Percentiles rank a stretch among this genome's conserved stretches.
Evolutionary conservation across 1,140 invertebrate genomes (phyloP).

Genomic region (Hylaeus anthracinus): DNA sequence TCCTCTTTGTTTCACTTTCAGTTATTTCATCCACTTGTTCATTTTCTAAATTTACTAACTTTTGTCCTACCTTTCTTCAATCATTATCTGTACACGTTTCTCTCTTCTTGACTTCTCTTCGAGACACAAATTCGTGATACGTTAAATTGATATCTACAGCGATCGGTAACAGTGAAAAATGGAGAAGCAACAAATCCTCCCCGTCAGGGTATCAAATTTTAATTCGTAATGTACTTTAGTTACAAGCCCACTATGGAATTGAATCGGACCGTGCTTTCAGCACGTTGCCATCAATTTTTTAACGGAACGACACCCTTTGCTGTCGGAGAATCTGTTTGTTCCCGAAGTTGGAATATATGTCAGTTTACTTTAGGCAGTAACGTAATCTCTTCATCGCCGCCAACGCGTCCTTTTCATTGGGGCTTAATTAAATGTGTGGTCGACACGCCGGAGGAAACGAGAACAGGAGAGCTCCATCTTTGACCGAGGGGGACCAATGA

Average conservation of each 20-base stretch:
- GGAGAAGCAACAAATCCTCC: background rate
- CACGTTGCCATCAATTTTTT: background rate
- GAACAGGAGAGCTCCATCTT: conserved; percentile 46
- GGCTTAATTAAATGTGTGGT: conserved; percentile 71
- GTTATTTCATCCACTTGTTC: no score
- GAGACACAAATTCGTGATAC: no score
- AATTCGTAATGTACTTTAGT: no score
- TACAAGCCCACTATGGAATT: background rate
- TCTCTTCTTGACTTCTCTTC: no score
- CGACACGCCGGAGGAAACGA: conserved; percentile 61
- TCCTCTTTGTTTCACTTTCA: no score
- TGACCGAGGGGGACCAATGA: conserved; percentile 53
- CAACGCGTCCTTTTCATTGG: conserved; percentile 72
- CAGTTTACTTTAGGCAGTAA: conserved; percentile 45
- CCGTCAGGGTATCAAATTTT: no score
- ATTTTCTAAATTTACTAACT: no score
- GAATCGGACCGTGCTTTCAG: background rate
- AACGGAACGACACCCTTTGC: background rate
- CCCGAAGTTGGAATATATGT: conserved; percentile 44
- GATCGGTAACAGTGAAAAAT: background rate
- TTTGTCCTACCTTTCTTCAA: no score
- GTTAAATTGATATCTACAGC: no score
- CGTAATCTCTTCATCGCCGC: conserved; percentile 63
- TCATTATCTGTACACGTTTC: no score
- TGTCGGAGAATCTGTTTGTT: conserved; percentile 7